These are phyloP conservation scores for Ptychoptera contaminata DNA, from an alignment of 2,888 invertebrate genomes.

Conservation along the genomic window DNA sequence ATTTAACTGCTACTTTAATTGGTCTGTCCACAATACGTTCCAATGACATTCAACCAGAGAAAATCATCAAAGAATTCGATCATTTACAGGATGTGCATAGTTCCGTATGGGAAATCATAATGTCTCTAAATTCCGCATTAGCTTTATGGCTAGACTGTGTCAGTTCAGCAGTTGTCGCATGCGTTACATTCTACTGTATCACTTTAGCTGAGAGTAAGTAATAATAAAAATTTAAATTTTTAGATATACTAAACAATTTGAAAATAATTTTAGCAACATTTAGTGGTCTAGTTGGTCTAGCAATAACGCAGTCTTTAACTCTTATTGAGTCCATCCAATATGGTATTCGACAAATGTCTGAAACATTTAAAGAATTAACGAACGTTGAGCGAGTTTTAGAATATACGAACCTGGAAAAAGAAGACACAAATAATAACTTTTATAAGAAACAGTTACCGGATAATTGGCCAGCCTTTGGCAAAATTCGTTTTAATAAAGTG, in stretches of 20 bases:
- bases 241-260: not conserved
- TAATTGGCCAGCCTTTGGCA: slow-evolving; percentile 53
- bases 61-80: slow-evolving; percentile 62
- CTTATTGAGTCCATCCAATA: slow-evolving; percentile 41
- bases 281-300: slow-evolving; percentile 34
- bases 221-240: not conserved
- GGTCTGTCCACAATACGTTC: slow-evolving; percentile 81
- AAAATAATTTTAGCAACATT: not conserved
- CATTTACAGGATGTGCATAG: slow-evolving; percentile 42
- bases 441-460: slow-evolving; percentile 22
- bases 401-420: slow-evolving; percentile 42
- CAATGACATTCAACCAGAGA: slow-evolving; percentile 46
- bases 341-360: slow-evolving; percentile 59
- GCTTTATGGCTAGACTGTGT: slow-evolving; percentile 60
- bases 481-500: slow-evolving; percentile 36
- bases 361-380: slow-evolving; percentile 46
- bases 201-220: slow-evolving; percentile 39
- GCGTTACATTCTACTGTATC: slow-evolving; percentile 47
- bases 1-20: slow-evolving; percentile 70
- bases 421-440: slow-evolving; percentile 14
- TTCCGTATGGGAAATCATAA: slow-evolving; percentile 27
- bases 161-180: slow-evolving; percentile 47
- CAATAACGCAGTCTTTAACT: slow-evolving; percentile 34
- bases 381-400: slow-evolving; percentile 58
- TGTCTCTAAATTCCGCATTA: slow-evolving; percentile 38